Base-by-base conservation (phyloP, 2,888 invertebrate species). In the Drosophila niveifrons region DNA sequence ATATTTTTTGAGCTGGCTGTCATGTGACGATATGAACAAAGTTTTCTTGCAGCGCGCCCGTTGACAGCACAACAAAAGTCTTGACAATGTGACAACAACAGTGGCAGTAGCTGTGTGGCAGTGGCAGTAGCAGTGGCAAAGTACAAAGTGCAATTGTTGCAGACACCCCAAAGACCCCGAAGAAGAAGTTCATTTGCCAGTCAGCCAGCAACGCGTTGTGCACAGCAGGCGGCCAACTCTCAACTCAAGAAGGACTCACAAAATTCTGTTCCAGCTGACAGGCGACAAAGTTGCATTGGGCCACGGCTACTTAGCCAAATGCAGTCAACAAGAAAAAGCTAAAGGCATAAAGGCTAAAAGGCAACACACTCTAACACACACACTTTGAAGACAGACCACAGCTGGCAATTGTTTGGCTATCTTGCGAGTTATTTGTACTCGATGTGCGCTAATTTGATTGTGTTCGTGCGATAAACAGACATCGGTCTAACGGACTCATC, bases 391-490 rank as follows among this genome's bases (percentile, higher is more conserved):
- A 23, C 39, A 39, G 10, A 39, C 13, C 46, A 39, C 28, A 46
- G 56, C 46, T 39, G 55, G 58, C 66, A 76, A 66, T 79, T 80
- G 76, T 78, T 83, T 72, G 75, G 52, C 83, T 88, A 83, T 88
- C 87, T 80, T 73, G 23, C 23, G 58, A 75, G 77, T 75, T 79
- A 88, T 88, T 88, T 88, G 89, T 76, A 84, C 84, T 88, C 88
- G 75, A 80, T 88, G 86, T 85, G 86, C 88, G 88, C 90, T 84
- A 87, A 87, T 87, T 87, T 87, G 86, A 87, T 87, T 89, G 82
- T 82, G 88, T 88, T 85, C 88, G 82, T 82, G 88, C 69, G 86
- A 87, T 87, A 87, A 89, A 79, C 73, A 83, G 83, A 62, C 70
- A 59, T 48, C 53, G 56, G 18, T 50, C 58, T 55, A 51, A 56